A percentile compares a stretch with the other conserved stretches of the same genome.
Conservation (phyloP, 2,797 vertebrate species). For the Sciaenops ocellatus region DNA sequence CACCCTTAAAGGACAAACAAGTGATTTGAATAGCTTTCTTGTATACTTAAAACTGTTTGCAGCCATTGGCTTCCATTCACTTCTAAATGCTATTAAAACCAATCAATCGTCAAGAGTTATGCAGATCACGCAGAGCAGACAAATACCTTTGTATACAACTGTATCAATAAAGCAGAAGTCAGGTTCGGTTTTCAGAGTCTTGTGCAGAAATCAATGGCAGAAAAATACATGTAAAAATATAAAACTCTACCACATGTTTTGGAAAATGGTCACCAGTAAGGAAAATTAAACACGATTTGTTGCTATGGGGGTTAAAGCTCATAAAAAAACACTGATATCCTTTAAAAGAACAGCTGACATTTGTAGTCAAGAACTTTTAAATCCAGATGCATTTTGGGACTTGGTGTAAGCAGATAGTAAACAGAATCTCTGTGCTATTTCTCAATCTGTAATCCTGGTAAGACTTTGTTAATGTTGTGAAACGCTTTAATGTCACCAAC, state of each 20-base stretch:
- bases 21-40: neutral
- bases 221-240: neutral
- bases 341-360: neutral
- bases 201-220: neutral
- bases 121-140: neutral
- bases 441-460: conserved; percentile 42
- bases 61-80: neutral
- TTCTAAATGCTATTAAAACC: neutral
- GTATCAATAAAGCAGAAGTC: too few relatives aligned
- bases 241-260: neutral
- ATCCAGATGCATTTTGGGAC: conserved; percentile 10
- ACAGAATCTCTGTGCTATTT: conserved; percentile 16
- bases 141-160: neutral
- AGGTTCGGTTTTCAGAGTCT: neutral
- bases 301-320: neutral
- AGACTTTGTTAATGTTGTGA: conserved; percentile 39
- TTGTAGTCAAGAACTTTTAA: neutral
- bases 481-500: conserved; percentile 17
- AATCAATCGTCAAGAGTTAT: neutral
- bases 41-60: neutral
- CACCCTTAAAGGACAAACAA: too few relatives aligned
- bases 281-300: neutral
- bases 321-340: conserved; percentile 8
- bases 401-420: conserved; percentile 6
- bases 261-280: neutral